A percentile compares a stretch with the other conserved stretches of the same genome.
These are phyloP conservation scores for Ceyx cyanopectus DNA, from an alignment of 2,113 vertebrate genomes.

Conservation along the genomic window DNA sequence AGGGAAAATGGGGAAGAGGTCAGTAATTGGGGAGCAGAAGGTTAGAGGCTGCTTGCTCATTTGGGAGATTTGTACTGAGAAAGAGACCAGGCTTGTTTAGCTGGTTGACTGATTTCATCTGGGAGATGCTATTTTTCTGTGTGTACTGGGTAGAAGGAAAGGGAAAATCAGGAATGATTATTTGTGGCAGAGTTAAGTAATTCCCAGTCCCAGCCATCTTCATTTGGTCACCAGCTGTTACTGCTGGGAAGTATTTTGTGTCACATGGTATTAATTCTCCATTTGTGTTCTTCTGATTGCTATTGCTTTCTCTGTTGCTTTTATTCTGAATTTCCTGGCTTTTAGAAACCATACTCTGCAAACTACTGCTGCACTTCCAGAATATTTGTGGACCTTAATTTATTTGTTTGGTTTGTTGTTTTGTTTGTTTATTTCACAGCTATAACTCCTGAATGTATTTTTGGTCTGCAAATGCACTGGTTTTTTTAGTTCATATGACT, in stretches of 20 bases:
- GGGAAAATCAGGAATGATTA: conserved; percentile 60
- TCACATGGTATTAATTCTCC: conserved; percentile 43
- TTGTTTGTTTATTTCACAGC: background rate
- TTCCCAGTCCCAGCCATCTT: conserved; percentile 58
- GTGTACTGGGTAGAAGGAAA: conserved; percentile 21
- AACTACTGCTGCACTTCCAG: background rate
- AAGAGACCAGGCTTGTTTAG: conserved; percentile 48
- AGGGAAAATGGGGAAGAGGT: conserved; percentile 43
- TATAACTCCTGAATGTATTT: background rate
- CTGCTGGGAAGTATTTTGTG: conserved; percentile 39
- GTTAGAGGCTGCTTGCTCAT: conserved; percentile 31
- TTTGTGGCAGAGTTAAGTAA: conserved; percentile 61
- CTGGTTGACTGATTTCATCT: conserved; percentile 60
- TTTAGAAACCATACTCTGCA: background rate
- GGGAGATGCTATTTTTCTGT: conserved; percentile 48
- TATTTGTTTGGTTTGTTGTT: background rate
- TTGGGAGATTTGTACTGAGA: conserved; percentile 27
- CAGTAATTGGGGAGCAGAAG: conserved; percentile 48
- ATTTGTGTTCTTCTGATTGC: background rate
- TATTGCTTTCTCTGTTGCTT: background rate
- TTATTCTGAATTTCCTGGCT: background rate
- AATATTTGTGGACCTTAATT: background rate
- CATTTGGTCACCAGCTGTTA: conserved; percentile 63
- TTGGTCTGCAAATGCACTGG: background rate
- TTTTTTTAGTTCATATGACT: background rate